Conservation (phyloP, 2,888 invertebrate species). For the Oscheius sp. region DNA sequence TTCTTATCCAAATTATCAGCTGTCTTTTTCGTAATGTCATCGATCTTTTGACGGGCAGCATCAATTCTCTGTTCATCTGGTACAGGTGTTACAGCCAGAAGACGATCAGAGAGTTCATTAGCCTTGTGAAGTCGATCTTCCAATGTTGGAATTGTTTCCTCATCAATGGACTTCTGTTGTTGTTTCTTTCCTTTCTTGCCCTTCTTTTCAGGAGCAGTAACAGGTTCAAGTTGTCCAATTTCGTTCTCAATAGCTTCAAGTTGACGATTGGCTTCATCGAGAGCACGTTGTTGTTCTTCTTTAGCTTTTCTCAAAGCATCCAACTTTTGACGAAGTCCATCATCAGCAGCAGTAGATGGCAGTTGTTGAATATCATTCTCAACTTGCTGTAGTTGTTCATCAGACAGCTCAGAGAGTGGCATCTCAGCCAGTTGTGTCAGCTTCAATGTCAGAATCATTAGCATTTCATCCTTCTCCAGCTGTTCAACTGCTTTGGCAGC, state of each 20-base stretch:
- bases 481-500: slow-evolving; percentile 40
- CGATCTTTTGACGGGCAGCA: slow-evolving; percentile 10
- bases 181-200: slow-evolving; percentile 27
- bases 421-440: slow-evolving; percentile 40
- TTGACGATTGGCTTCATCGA: slow-evolving; percentile 3
- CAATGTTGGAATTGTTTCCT: slow-evolving; percentile 3
- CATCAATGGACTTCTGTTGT: neutral
- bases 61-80: slow-evolving; percentile 9
- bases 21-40: slow-evolving; percentile 29
- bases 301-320: slow-evolving; percentile 35
- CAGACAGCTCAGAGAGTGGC: slow-evolving; percentile 31
- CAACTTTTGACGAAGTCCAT: slow-evolving; percentile 42
- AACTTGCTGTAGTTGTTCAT: slow-evolving; percentile 19
- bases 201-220: slow-evolving; percentile 27
- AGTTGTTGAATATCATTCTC: slow-evolving; percentile 39
- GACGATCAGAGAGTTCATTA: slow-evolving; percentile 12
- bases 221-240: slow-evolving; percentile 35
- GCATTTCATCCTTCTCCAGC: slow-evolving; percentile 41
- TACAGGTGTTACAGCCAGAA: neutral
- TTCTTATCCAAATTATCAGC: slow-evolving; percentile 34
- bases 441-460: slow-evolving; percentile 38
- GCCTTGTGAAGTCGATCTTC: slow-evolving; percentile 18
- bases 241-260: slow-evolving; percentile 31
- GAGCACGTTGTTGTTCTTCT: slow-evolving; percentile 27
- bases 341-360: slow-evolving; percentile 24